Evolutionary conservation across 2,113 vertebrate genomes (phyloP).

Genomic region (Peucedramus taeniatus): DNA sequence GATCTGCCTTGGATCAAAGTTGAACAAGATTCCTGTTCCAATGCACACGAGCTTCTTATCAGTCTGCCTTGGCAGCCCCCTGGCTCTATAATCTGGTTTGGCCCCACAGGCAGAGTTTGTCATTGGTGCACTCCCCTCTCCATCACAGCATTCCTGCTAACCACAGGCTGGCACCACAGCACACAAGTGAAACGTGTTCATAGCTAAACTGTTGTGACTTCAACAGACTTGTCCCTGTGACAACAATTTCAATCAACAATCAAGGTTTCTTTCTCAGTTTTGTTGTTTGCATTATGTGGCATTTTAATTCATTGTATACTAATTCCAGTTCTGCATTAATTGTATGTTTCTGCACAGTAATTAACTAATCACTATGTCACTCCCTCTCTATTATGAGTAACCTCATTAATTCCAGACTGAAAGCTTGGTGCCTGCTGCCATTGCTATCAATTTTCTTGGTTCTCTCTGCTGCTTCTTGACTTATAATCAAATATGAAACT

Average conservation of each 20-base stretch:
- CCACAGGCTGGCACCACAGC: background rate
- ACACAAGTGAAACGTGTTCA: background rate
- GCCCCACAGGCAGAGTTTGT: background rate
- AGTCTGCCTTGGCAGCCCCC: background rate
- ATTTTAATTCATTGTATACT: conserved; percentile 67
- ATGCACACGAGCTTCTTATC: background rate
- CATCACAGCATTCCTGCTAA: background rate
- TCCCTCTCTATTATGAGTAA: conserved; percentile 66
- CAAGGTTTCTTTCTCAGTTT: conserved; percentile 50
- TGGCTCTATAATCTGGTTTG: background rate
- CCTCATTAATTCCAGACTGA: conserved; percentile 66
- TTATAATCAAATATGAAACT: conserved; percentile 76
- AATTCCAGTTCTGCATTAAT: conserved; percentile 70
- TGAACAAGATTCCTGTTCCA: background rate
- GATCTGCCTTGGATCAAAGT: rapidly evolving
- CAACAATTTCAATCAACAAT: conserved; percentile 36
- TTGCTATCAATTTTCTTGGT: background rate
- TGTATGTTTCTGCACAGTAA: conserved; percentile 63
- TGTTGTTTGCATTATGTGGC: conserved; percentile 45
- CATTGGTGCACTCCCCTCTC: background rate
- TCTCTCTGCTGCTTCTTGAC: conserved; percentile 64
- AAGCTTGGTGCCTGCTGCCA: conserved; percentile 43
- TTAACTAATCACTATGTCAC: conserved; percentile 72
- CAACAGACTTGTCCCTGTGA: background rate
- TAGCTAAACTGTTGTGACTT: background rate